Percentiles rank a stretch among this genome's conserved stretches.
Evolutionary conservation across 2,888 invertebrate genomes (phyloP).

Genomic region (Ecdyonurus torrentis): DNA sequence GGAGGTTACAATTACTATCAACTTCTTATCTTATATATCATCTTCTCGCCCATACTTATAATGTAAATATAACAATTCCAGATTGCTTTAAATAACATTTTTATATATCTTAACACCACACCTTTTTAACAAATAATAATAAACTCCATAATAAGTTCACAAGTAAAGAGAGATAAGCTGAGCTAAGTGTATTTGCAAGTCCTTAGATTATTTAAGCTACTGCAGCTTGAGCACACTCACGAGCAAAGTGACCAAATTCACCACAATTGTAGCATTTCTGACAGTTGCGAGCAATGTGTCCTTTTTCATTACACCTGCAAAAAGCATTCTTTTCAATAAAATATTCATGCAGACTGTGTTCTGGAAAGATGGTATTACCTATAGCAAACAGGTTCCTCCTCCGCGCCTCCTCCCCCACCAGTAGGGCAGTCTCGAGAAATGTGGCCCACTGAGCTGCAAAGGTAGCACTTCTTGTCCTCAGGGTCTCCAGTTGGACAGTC

Average conservation of each 20-base stretch:
- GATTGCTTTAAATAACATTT: no score
- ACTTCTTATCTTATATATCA: no score
- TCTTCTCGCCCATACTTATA: no score
- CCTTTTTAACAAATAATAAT: no score
- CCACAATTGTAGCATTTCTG: conserved; percentile 92
- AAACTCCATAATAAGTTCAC: no score
- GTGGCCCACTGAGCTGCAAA: conserved; percentile 82
- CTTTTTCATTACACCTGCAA: conserved; percentile 68
- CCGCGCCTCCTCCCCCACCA: conserved; percentile 40
- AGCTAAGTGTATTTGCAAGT: background rate
- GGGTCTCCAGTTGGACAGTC: conserved; percentile 44
- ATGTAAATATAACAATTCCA: no score
- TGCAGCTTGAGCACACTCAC: conserved; percentile 30
- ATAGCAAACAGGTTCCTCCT: conserved; percentile 20
- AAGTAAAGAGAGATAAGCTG: no score
- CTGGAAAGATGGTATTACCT: conserved; percentile 15
- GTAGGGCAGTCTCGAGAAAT: conserved; percentile 82
- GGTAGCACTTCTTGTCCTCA: conserved; percentile 67
- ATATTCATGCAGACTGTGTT: no score
- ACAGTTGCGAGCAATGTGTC: conserved; percentile 87
- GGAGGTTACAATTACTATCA: no score
- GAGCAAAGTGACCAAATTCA: conserved; percentile 75
- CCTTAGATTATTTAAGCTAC: background rate
- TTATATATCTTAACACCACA: no score
- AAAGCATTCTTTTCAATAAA: no score